Conservation (phyloP, 64 coral and sea anemone species). For the Orbicella faveolata region DNA sequence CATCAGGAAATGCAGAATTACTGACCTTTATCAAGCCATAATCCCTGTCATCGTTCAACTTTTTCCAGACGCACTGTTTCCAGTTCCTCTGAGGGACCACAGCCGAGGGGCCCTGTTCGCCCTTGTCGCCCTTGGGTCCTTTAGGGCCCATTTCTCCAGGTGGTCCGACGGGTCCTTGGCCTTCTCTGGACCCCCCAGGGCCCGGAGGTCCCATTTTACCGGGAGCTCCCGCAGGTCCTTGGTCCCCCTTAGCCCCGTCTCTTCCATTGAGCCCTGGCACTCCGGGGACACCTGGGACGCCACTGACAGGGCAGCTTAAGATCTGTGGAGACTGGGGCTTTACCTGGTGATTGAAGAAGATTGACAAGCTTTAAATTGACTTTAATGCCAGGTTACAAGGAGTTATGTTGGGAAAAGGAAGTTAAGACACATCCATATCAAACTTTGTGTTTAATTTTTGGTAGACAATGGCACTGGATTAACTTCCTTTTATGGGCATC, state of each 20-base stretch:
- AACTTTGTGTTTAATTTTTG: no score
- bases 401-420: no score
- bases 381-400: background rate
- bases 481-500: no score
- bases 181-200: background rate
- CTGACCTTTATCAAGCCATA: constrained; percentile 15
- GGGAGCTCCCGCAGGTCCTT: background rate
- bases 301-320: background rate
- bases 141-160: background rate
- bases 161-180: background rate
- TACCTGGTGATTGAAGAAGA: background rate
- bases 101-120: background rate
- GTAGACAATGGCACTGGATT: no score
- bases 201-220: background rate
- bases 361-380: background rate
- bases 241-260: background rate
- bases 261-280: constrained; percentile 1
- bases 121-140: background rate
- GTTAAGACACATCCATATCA: no score
- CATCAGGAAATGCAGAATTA: no score
- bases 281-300: constrained; percentile 3
- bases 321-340: background rate
- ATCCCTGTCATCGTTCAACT: background rate
- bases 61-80: constrained; percentile 25
- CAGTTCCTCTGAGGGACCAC: constrained; percentile 4